Evolutionary conservation across 2,113 vertebrate genomes (phyloP).

Genomic region (Phyllostomus discolor): DNA sequence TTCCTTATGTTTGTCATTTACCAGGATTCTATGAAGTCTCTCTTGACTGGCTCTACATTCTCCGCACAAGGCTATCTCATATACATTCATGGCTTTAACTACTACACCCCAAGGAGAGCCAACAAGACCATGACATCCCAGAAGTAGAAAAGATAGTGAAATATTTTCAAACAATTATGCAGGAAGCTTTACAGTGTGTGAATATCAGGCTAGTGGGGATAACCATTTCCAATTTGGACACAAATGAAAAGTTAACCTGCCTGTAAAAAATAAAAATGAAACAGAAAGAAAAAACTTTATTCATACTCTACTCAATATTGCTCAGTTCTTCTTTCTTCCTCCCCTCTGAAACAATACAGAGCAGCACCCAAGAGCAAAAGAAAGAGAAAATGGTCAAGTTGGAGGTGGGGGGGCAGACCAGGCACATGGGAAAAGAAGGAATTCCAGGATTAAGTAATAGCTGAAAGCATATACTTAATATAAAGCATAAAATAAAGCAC

Average conservation of each 20-base stretch:
- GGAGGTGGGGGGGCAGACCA: background rate
- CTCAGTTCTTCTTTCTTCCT: background rate
- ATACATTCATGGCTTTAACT: background rate
- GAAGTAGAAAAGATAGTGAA: background rate
- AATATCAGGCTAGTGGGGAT: background rate
- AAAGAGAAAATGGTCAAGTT: background rate
- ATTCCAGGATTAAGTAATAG: background rate
- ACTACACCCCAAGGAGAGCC: background rate
- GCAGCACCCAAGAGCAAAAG: background rate
- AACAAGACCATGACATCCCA: background rate
- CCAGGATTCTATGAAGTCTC: background rate
- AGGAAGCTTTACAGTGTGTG: background rate
- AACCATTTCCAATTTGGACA: background rate
- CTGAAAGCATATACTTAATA: background rate
- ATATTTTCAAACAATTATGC: background rate
- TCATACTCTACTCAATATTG: background rate
- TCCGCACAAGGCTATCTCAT: background rate
- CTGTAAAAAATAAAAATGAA: background rate
- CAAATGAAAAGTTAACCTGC: background rate
- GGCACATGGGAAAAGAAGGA: background rate
- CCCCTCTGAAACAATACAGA: background rate
- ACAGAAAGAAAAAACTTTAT: background rate
- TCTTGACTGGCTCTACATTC: background rate
- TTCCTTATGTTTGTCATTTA: background rate
- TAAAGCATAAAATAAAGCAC: background rate